Base-by-base conservation (phyloP, 2,888 invertebrate genomes). In the Steromphala cineraria region DNA sequence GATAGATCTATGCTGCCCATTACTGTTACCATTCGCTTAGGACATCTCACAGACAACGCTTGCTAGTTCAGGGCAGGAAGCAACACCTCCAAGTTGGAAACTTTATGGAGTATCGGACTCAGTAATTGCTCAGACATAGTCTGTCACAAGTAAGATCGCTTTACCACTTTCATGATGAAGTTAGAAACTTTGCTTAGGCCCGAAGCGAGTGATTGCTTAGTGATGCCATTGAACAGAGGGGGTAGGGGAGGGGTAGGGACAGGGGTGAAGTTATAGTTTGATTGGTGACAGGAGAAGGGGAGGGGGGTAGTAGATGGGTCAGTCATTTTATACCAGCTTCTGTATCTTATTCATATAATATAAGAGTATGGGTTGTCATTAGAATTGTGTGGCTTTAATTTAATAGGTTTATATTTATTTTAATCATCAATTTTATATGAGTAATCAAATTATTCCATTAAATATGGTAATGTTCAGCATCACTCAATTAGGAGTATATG, bases 121-220 rank as follows among this genome's bases (percentile, higher is more conserved):
- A 36, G 71, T 71, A 71, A 71, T 71, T 19, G 40, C 40, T 36
- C 71, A 40, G 71, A 71, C 71, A 31, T 19, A 31, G 36, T 71
- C 71, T 71, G 71, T 71, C 71, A 71, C 71, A 71, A 71, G 71
- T 71, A 71, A 71, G 71, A 71, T 36, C 71, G 36, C 28, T 71
- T 40, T 71, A 36, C 19, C 19, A 36, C 71, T 71, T 40, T 31
- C 71, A 36, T 71, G 71, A 71, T 71, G 71, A 71, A 19, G 28
- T 71, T 17, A 36, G 36, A 71, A 71, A 71, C 71, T 71, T 71
- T 71, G 28, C 28, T 24, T 28, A 62, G 62, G 62, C 62, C 62
- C 13, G 10, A 46, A 46, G 46, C 46, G 56, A 19, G 24, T 19
- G 21, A 56, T 56, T 56, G 19, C 56, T 10, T 24, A 56, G 21